Base-by-base conservation (phyloP, 2,888 invertebrate genomes). In the Entomobrya proxima region DNA sequence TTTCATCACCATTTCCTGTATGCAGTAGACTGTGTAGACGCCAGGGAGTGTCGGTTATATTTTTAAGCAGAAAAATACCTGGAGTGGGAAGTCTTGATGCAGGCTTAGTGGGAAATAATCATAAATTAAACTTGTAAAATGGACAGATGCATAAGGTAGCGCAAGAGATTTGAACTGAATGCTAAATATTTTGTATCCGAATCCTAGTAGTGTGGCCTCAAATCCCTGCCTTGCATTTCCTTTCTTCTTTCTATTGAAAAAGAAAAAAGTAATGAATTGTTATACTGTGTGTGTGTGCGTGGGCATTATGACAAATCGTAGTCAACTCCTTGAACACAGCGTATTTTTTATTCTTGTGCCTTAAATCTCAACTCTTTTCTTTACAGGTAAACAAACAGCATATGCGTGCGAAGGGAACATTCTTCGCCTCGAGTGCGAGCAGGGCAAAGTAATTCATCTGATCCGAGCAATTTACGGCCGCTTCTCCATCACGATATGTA, bases 321-420 rank as follows among this genome's bases (percentile, higher is more conserved):
- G 13, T 30, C 30, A 15, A 15, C 13, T 58, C 13, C 18, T 58
- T 58, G 5, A 13, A 13, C 15, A 27, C n/a, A 27, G 15, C 2
- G 27, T 21, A 6, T 5, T 50, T 58, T 55, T 15, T 27, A 58
- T 30, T 58, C 9, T 58, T 11, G 18, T 58, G 50, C 50, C 50
- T 18, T 11, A 58, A 37, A 24, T 44, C 32, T 27, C 11, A 37
- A 37, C 76, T 69, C 32, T 74, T 13, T 80, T 55, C 50, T 72
- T 89, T 88, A 91, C 95, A 91, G 94, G 96, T 92, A 97, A 97
- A 93, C 96, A 96, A 92, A 97, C 97, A 87, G 97, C 96, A 86
- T 98, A 97, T 92, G 98, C 97, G 87, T 98, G 98, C 92, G 98
- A 98, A 93, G 96, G 97, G 89, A 97, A 97, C 92, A 96, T 95